Evolutionary conservation across 2,113 vertebrate genomes (phyloP), one percentile per base, ranked within the genome.

Genomic region (Ammospiza nelsoni): DNA sequence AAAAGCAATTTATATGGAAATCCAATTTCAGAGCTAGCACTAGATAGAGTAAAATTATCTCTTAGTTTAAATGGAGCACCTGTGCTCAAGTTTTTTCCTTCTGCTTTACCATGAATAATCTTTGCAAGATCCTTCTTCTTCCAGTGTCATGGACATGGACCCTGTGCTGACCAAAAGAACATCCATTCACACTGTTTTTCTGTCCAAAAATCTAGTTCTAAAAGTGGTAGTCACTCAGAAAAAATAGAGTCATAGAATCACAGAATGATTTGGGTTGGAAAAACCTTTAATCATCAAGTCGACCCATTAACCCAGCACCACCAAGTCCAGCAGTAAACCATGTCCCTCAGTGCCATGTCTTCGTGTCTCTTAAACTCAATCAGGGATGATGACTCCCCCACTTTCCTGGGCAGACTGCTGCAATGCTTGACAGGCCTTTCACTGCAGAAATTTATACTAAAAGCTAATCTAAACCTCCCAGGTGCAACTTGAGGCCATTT

Each of bases 31-130:
- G 20, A 61, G 2, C 3, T 75, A 48, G 13, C 22, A 39, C 8
- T 33, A 49, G 4, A 13, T 17, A 44, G 5, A 6, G 15, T 28
- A 31, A 74, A 77, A 74, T 66, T 39, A 84, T 54, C 5, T 31
- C 9, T 10, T 15, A n/a, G 9, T 22, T 33, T 41, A 80, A 80
- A 43, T 9, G 5, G 14, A 81, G 1, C 1, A 0, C 2, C 2
- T 2, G 12, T 0, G 0, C 7, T 14, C 11, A 65, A 59, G 15
- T 1, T 9, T 77, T 55, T 57, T n/a, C 6, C 3, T 57, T 58
- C 49, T 83, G 6, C 15, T 75, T 87, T 71, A 55, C 7, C 13
- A 25, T 5, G 24, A 62, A 23, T 23, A 78, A 39, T 59, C 13
- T 57, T 69, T 49, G 1, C 9, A 54, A 58, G 19, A 71, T 5